A percentile compares a stretch with the other conserved stretches of the same genome.
These are phyloP conservation scores for Dione vanillae DNA, from an alignment of 2,888 invertebrate genomes.

Conservation along the genomic window DNA sequence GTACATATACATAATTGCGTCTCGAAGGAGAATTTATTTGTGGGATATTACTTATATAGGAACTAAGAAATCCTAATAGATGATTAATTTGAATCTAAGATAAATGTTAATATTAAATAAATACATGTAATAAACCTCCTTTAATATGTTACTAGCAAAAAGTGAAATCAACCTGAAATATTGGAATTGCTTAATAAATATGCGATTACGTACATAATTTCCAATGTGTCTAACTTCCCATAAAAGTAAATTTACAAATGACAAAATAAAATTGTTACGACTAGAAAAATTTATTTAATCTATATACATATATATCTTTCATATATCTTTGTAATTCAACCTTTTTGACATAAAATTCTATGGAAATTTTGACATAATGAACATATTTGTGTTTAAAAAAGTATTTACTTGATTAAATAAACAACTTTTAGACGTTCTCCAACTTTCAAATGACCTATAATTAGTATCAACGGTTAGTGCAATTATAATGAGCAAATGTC, in stretches of 20 bases:
- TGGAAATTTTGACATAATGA: constrained; percentile 10
- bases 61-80: not conserved
- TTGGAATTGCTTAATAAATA: constrained; percentile 3
- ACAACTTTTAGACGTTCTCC: constrained; percentile 20
- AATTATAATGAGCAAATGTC: constrained; percentile 48
- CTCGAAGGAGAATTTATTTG: too few relatives aligned
- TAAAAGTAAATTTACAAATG: not conserved
- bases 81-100: not conserved
- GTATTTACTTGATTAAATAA: not conserved
- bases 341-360: constrained; percentile 1
- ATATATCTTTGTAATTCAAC: not conserved
- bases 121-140: constrained; percentile 3
- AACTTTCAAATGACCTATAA: constrained; percentile 22
- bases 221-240: not conserved
- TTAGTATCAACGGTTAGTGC: constrained; percentile 31
- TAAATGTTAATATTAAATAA: not conserved
- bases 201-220: not conserved
- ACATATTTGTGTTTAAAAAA: constrained; percentile 4
- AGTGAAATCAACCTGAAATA: not conserved
- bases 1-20: too few relatives aligned
- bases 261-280: not conserved
- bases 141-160: not conserved
- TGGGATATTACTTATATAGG: too few relatives aligned
- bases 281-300: not conserved
- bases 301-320: not conserved